phyloP scores from a whole-genome alignment of 2,797 vertebrate species.

The Phoeniculus purpureus region DNA sequence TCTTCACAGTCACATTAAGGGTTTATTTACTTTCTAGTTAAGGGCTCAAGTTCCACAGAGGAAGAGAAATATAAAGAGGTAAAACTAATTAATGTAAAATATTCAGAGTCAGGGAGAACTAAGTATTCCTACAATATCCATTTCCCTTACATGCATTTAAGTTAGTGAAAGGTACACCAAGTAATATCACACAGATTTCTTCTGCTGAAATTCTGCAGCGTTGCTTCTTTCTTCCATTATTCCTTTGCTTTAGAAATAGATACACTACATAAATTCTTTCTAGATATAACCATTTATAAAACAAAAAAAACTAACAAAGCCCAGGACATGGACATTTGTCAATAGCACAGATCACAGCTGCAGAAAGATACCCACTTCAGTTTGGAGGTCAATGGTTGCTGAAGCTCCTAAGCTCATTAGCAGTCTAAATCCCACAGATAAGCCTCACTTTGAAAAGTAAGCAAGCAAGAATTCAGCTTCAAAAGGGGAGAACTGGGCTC shows the following conservation, averaged over 20 bases:
- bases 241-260: neutral
- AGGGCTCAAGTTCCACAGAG: neutral
- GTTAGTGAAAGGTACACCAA: neutral
- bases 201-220: neutral
- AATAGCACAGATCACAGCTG: neutral
- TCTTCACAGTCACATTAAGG: neutral
- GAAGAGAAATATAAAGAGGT: neutral
- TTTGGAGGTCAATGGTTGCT: neutral
- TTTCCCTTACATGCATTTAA: neutral
- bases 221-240: neutral
- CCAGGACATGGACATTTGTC: neutral
- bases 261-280: neutral
- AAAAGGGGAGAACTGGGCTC: neutral
- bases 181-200: neutral
- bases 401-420: neutral
- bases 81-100: conserved; percentile 30
- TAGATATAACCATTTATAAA: neutral
- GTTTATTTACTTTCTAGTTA: conserved; percentile 17
- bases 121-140: neutral
- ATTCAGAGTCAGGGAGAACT: neutral
- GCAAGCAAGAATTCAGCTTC: neutral
- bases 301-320: neutral
- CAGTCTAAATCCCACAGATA: neutral
- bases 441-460: neutral
- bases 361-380: neutral